Evolutionary conservation across 2,888 invertebrate species (phyloP).

Genomic region (Tortricodes alternella): DNA sequence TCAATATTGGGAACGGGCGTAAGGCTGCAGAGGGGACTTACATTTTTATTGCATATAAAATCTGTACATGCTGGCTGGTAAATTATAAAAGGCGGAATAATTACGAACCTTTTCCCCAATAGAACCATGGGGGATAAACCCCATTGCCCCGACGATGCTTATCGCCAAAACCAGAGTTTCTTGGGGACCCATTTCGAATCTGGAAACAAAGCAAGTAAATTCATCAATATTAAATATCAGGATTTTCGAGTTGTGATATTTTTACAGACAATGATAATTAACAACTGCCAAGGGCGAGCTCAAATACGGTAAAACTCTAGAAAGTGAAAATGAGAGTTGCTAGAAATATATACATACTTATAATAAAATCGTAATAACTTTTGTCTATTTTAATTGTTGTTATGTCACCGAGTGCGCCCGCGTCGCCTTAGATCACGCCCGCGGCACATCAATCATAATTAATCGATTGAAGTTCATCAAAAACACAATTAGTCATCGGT

Average conservation of each 20-base stretch:
- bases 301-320: too few species aligned
- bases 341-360: too few species aligned
- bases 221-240: not conserved
- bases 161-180: conserved; percentile 68
- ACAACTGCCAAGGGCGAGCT: too few species aligned
- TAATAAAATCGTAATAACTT: too few species aligned
- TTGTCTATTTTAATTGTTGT: conserved; percentile 20
- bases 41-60: too few species aligned
- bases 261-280: too few species aligned
- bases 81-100: not conserved
- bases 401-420: conserved; percentile 18
- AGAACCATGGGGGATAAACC: conserved; percentile 81
- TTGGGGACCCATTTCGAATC: conserved; percentile 72
- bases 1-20: too few species aligned
- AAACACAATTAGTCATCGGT: conserved; percentile 45
- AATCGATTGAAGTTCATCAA: conserved; percentile 30
- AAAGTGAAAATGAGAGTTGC: too few species aligned
- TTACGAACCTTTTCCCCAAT: conserved; percentile 76
- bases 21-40: too few species aligned
- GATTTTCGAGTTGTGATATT: too few species aligned
- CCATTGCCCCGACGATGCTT: conserved; percentile 73
- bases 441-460: conserved; percentile 31
- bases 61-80: too few species aligned
- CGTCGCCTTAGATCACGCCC: conserved; percentile 24
- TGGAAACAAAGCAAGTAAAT: conserved; percentile 47